Percentiles rank a stretch among this genome's conserved stretches.
These are phyloP conservation scores for Eilema griseolum DNA, from an alignment of 2,888 invertebrate species.

Conservation along the genomic window DNA sequence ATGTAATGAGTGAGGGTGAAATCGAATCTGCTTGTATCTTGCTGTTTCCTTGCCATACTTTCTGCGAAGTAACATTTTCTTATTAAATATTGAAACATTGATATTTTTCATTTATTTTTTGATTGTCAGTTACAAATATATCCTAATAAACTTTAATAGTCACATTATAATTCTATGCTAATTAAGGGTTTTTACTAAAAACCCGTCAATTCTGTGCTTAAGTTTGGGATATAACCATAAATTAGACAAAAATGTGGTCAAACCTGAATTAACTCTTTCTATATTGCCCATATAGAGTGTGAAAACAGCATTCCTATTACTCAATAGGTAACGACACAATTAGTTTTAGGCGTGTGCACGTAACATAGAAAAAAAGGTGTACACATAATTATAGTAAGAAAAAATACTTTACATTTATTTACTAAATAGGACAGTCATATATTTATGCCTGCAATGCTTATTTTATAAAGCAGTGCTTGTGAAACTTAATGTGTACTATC, in stretches of 20 bases:
- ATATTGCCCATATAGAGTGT: not conserved
- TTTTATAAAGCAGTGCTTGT: too few species aligned
- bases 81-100: not conserved
- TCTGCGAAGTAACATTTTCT: too few species aligned
- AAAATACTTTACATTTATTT: too few species aligned
- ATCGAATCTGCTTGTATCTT: too few species aligned
- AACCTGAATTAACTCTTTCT: not conserved
- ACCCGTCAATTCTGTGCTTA: not conserved
- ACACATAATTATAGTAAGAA: not conserved
- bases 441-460: too few species aligned
- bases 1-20: too few species aligned
- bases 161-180: not conserved
- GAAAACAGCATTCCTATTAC: not conserved
- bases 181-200: not conserved
- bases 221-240: not conserved
- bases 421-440: too few species aligned
- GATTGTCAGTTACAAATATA: too few species aligned
- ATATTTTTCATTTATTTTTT: too few species aligned
- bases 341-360: not conserved
- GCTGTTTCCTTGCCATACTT: too few species aligned
- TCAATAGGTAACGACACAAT: not conserved
- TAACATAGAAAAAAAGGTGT: not conserved
- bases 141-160: too few species aligned
- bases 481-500: too few species aligned
- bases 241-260: not conserved